Base-by-base conservation (phyloP, 2,888 invertebrate genomes). In the Xylocampa areola region DNA sequence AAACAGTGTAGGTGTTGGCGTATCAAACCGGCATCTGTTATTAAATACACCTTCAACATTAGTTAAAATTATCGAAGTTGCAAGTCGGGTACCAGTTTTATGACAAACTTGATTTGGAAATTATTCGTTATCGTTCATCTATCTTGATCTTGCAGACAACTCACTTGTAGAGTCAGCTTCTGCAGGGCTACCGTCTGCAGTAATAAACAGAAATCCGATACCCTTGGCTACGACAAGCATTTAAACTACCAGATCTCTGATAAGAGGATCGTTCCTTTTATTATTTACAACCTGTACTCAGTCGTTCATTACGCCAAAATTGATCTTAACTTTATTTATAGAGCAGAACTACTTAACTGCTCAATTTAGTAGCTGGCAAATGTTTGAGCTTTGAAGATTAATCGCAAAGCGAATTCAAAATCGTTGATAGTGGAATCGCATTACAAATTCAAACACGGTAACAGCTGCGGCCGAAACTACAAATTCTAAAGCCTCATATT, bases 151-250 rank as follows among this genome's bases (percentile, higher is more conserved):
- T 68, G 80, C 81, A 81, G 84, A 91, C 91, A 86, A 85, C 90
- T 90, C 85, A 91, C 88, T 91, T 73, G 86, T 73, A 66, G 71
- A 60, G 40, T 59, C 79, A 74, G 82, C 85, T 85, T 80, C 82
- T 85, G 81, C 82, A 68, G 77, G 67, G 87, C 90, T 86, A 87
- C 89, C 75, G 85, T 80, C 79, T 78, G 79, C 77, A 76, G 87
- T 85, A 85, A 87, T 92, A 92, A 92, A 92, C 91, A 86, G 93
- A 90, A 92, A 94, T 90, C 86, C 86, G 92, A 94, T 91, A 92
- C 82, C 78, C 77, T 81, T 81, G 84, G 80, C 81, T 81, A 81
- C 84, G 81, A 84, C 84, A 84, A 77, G 82, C 82, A 85, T 87
- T 90, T 87, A 87, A 84, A 82, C 84, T 82, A 81, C 86, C 76